Conservation (phyloP, 2,888 invertebrate species). For the Cephonodes hylas region DNA sequence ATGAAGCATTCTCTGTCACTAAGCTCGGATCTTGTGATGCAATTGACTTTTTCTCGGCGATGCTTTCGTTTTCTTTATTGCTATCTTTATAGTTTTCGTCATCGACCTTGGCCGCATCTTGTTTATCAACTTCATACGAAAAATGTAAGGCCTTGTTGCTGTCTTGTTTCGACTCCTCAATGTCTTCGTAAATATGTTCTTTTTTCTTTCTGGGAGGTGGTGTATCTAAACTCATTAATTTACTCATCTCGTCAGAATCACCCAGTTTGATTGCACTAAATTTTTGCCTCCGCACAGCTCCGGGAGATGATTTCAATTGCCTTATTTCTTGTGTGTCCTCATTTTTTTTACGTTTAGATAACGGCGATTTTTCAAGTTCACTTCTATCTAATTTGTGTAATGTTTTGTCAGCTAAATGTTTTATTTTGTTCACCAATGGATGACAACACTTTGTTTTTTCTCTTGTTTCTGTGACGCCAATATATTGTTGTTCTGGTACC, state of each 20-base stretch:
- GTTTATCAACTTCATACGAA: slow-evolving; percentile 63
- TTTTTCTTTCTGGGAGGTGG: slow-evolving; percentile 75
- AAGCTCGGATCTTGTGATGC: slow-evolving; percentile 75
- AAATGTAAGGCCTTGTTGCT: slow-evolving; percentile 73
- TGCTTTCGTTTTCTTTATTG: slow-evolving; percentile 72
- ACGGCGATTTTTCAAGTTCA: slow-evolving; percentile 67
- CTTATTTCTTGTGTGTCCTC: slow-evolving; percentile 82
- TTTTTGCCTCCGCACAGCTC: slow-evolving; percentile 79
- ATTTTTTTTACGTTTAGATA: slow-evolving; percentile 71
- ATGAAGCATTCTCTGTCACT: slow-evolving; percentile 59
- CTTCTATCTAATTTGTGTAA: slow-evolving; percentile 75
- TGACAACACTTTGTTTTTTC: slow-evolving; percentile 81
- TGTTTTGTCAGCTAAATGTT: slow-evolving; percentile 83
- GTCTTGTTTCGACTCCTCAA: slow-evolving; percentile 69
- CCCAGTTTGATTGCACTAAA: slow-evolving; percentile 75
- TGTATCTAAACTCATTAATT: slow-evolving; percentile 67
- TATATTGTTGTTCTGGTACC: slow-evolving; percentile 65
- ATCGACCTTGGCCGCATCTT: slow-evolving; percentile 42
- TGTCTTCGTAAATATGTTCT: slow-evolving; percentile 84
- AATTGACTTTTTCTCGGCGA: slow-evolving; percentile 66
- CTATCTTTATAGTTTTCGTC: slow-evolving; percentile 51
- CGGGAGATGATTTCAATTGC: slow-evolving; percentile 82
- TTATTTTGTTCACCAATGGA: slow-evolving; percentile 84
- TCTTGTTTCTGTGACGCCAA: slow-evolving; percentile 68
- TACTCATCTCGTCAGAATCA: slow-evolving; percentile 76